Conservation (phyloP, 2,797 vertebrate genomes). For the Chrysocyon brachyurus region DNA sequence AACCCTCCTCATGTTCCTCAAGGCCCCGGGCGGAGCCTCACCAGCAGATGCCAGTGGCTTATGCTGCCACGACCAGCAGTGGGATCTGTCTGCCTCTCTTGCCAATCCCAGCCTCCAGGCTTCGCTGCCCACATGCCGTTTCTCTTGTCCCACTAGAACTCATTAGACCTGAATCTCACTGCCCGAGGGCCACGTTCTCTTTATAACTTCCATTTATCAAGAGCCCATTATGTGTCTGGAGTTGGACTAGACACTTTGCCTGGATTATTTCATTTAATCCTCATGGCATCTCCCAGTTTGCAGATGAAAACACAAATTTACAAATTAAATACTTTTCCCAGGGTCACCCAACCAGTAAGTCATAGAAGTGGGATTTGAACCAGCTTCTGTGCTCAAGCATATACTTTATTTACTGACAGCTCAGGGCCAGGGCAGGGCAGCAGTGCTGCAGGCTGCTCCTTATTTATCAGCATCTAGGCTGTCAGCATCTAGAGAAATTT, state of each 20-base stretch:
- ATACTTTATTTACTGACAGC: background rate
- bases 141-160: background rate
- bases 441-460: background rate
- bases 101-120: background rate
- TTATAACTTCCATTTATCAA: background rate
- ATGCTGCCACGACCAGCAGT: background rate
- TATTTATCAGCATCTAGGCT: background rate
- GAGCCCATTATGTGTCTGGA: background rate
- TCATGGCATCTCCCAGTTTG: background rate
- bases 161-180: background rate
- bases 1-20: background rate
- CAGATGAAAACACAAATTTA: background rate
- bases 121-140: background rate
- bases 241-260: background rate
- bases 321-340: constrained; percentile 11
- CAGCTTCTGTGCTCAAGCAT: background rate
- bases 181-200: background rate
- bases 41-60: background rate
- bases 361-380: background rate
- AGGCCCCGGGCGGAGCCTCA: fast-evolving
- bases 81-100: background rate
- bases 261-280: constrained; percentile 22
- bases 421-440: background rate
- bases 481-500: background rate
- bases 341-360: background rate